These are phyloP conservation scores for Scaptomyza hsui DNA, from an alignment of 1,140 invertebrate genomes.

Conservation along the genomic window DNA sequence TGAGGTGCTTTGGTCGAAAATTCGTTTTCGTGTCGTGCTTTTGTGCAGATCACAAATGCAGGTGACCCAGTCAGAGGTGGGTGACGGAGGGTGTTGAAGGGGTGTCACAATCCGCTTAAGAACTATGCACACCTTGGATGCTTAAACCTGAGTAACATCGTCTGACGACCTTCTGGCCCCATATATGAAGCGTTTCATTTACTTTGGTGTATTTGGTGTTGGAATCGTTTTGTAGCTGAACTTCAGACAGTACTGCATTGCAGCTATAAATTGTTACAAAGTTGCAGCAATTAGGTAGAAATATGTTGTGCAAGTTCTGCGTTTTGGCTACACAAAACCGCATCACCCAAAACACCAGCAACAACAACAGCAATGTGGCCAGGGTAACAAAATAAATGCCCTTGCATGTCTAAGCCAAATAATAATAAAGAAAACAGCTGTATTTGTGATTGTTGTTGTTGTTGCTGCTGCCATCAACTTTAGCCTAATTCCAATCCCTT, in stretches of 20 bases:
- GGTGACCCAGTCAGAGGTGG: neutral
- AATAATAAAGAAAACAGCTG: slow-evolving; percentile 67
- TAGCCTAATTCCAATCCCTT: slow-evolving; percentile 2
- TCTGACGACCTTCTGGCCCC: slow-evolving; percentile 51
- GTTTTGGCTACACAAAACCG: slow-evolving; percentile 29
- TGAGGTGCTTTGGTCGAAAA: slow-evolving; percentile 46
- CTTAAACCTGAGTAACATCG: slow-evolving; percentile 25
- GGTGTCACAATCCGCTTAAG: slow-evolving; percentile 25
- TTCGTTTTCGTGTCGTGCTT: slow-evolving; percentile 2
- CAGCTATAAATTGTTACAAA: slow-evolving; percentile 80
- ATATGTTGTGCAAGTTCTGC: slow-evolving; percentile 68
- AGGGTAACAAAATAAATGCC: slow-evolving; percentile 66
- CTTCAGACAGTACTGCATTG: slow-evolving; percentile 73
- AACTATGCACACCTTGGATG: slow-evolving; percentile 45
- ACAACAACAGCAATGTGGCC: slow-evolving; percentile 33
- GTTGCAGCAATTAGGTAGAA: slow-evolving; percentile 73
- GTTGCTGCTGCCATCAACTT: slow-evolving; percentile 31
- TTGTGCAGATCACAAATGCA: slow-evolving; percentile 19
- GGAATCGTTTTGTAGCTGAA: slow-evolving; percentile 8
- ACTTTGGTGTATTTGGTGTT: slow-evolving; percentile 10
- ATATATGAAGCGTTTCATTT: slow-evolving; percentile 65
- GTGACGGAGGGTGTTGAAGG: too few relatives aligned
- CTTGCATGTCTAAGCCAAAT: slow-evolving; percentile 74
- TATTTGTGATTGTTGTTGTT: slow-evolving; percentile 30
- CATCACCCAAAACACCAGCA: slow-evolving; percentile 27